Percentiles rank a stretch among this genome's conserved stretches.
These are phyloP conservation scores for Sylvilagus bachmani DNA, from an alignment of 2,113 vertebrate species.

Conservation along the genomic window DNA sequence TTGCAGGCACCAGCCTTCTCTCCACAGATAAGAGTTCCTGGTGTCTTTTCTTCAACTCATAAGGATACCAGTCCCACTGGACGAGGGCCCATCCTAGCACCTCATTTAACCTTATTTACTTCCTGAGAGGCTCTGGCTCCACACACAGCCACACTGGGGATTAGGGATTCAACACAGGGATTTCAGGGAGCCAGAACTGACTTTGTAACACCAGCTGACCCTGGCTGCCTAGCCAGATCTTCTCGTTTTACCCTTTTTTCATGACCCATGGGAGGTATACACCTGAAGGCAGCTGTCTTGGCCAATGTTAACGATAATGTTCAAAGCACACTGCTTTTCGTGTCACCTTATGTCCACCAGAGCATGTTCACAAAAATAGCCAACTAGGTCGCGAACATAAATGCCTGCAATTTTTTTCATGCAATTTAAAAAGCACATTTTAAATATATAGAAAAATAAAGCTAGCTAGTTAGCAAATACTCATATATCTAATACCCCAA, in stretches of 20 bases:
- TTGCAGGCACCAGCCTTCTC: neutral
- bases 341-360: neutral
- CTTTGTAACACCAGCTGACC: neutral
- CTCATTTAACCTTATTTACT: neutral
- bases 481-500: neutral
- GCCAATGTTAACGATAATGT: neutral
- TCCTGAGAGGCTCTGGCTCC: neutral
- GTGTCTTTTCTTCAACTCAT: neutral
- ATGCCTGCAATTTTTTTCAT: neutral
- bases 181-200: neutral
- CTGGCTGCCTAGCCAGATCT: neutral
- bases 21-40: neutral
- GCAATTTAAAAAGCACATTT: neutral
- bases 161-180: neutral
- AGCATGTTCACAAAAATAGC: neutral
- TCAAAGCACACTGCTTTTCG: neutral
- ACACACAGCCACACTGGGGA: neutral
- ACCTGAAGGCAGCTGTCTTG: neutral
- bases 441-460: neutral
- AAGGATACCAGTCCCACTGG: neutral
- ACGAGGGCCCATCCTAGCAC: neutral
- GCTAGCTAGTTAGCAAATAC: neutral
- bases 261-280: neutral
- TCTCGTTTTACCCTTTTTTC: neutral
- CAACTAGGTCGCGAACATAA: neutral